Percentiles rank a stretch among this genome's conserved stretches.
Evolutionary conservation across 2,888 invertebrate species (phyloP).

Genomic region (Chaetoderma sp.): DNA sequence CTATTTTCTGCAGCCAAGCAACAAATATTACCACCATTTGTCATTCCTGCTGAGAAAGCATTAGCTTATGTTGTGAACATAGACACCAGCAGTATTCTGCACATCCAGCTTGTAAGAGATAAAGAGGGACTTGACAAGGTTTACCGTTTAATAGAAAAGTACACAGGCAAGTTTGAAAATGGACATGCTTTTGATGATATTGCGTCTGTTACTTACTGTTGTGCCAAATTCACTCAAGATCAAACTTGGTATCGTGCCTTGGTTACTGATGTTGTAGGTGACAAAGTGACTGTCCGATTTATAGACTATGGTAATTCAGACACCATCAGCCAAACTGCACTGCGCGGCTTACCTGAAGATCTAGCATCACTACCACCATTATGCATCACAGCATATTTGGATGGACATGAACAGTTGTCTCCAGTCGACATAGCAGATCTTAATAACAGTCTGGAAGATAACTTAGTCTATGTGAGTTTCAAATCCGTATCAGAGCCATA

Average conservation of each 20-base stretch:
- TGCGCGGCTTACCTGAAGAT: background rate
- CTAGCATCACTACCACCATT: constrained; percentile 29
- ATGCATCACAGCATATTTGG: constrained; percentile 42
- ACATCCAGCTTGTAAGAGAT: constrained; percentile 74
- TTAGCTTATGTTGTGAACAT: constrained; percentile 29
- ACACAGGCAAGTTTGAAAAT: constrained; percentile 54
- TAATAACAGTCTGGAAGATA: constrained; percentile 35
- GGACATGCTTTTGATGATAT: background rate
- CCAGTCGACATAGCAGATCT: constrained; percentile 40
- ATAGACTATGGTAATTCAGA: constrained; percentile 76
- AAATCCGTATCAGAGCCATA: constrained; percentile 16
- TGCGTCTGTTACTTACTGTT: constrained; percentile 74
- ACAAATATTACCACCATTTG: too few relatives aligned
- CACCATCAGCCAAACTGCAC: constrained; percentile 24
- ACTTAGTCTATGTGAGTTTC: constrained; percentile 38
- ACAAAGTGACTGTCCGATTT: constrained; percentile 73
- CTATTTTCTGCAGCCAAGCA: too few relatives aligned
- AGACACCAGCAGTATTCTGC: constrained; percentile 71
- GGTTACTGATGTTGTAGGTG: constrained; percentile 71
- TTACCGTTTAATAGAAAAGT: constrained; percentile 69
- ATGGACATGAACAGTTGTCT: constrained; percentile 32
- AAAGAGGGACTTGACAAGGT: constrained; percentile 67
- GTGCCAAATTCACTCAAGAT: constrained; percentile 76
- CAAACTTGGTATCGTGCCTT: constrained; percentile 78
- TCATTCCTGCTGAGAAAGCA: constrained; percentile 11